Base-by-base conservation (phyloP, 2,113 vertebrate genomes). In the Lynx canadensis region DNA sequence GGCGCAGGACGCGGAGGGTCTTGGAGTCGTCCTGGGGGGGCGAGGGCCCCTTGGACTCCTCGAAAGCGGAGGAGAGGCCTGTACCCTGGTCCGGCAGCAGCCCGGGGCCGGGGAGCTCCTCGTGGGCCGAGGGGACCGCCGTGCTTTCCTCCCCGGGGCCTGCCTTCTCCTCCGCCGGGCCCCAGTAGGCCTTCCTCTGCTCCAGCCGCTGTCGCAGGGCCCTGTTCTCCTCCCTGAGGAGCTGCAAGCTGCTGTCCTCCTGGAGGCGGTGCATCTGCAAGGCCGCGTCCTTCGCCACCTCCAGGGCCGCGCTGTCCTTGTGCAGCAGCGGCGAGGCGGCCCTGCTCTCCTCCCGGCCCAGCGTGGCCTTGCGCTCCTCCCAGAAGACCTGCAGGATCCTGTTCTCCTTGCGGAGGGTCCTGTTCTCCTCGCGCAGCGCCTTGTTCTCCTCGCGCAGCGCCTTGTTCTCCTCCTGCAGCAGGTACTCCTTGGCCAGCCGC, bases 391-490 rank as follows among this genome's bases (percentile, higher is more conserved):
- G 98, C 3, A 99, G 92, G 27, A 98, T 87, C 45, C 97, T 98
- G 84, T 98, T 99, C 98, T 99, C 98, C 84, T 98, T 95, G 90
- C 97, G 97, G 11, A 99, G 98, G 63, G 94, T 86, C 60, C 92
- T 97, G 92, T 81, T 99, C 91, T 98, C 97, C 1, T 98, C 78
- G 2, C 78, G 71, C 15, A 99, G 98, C 4, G 89, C 52, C 8
- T 92, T 71, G 91, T 98, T 99, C 98, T 99, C 98, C 27, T 98
- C 95, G 29, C 98, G 94, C 66, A 99, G 98, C 0, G 81, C 82
- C 96, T 95, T 97, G 81, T 98, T 99, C 97, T 99, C 98, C 57
- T 99, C 98, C 97, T 97, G 98, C 82, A 98, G 89, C 83, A 95
- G 94, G 96, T 94, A 97, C 19, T 98, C 98, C 5, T 91, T 97